Percentiles rank a stretch among this genome's conserved stretches.
These are phyloP conservation scores for Rotaria socialis DNA, from an alignment of 2,888 invertebrate species.

Conservation along the genomic window DNA sequence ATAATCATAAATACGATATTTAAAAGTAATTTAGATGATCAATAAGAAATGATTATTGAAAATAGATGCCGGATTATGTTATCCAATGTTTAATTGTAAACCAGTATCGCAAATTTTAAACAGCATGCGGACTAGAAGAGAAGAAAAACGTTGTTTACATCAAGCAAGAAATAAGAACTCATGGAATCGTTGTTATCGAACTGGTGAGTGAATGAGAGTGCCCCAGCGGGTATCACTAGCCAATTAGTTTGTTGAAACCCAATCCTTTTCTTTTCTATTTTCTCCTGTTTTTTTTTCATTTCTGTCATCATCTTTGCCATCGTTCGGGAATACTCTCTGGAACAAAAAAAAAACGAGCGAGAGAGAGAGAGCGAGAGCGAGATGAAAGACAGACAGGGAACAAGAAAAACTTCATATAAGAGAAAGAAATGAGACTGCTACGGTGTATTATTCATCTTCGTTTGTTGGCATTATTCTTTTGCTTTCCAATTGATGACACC, in stretches of 20 bases:
- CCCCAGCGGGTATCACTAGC: neutral
- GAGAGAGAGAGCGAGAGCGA: neutral
- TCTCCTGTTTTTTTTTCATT: neutral
- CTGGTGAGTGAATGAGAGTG: slow-evolving; percentile 1
- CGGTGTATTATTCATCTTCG: slow-evolving; percentile 2
- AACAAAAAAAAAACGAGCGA: neutral
- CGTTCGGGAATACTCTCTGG: neutral
- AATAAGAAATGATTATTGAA: slow-evolving; percentile 3
- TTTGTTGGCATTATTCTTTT: slow-evolving; percentile 1
- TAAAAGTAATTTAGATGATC: neutral
- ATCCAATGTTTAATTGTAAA: neutral
- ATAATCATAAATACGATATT: neutral
- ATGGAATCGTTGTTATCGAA: slow-evolving; percentile 13
- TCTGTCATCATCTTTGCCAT: neutral
- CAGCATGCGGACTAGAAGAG: neutral
- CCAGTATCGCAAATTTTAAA: neutral
- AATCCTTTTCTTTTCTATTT: slow-evolving; percentile 3
- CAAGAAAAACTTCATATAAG: neutral
- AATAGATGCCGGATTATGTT: neutral
- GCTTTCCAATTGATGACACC: slow-evolving; percentile 17
- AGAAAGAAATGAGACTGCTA: neutral
- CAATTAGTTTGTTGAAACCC: slow-evolving; percentile 4
- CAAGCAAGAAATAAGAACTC: neutral
- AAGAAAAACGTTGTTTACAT: neutral
- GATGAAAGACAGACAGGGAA: neutral